phyloP scores from a whole-genome alignment of 2,797 vertebrate species.

The Protosalanx chinensis region DNA sequence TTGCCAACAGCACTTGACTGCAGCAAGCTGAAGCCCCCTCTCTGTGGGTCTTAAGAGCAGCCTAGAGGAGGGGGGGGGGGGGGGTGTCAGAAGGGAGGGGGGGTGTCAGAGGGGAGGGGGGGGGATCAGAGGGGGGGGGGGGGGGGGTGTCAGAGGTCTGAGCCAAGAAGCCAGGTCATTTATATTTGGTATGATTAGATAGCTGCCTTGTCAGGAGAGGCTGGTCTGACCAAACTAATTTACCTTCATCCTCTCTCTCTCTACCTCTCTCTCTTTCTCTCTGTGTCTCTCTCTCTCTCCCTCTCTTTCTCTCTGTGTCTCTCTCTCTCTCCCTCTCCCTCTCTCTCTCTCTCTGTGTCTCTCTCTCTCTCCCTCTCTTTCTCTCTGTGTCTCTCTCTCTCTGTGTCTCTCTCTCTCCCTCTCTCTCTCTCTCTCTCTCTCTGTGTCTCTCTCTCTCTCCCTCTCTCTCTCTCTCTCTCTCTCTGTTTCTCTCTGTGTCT shows the following conservation, averaged over 20 bases:
- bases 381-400: not conserved
- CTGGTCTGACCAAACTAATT: constrained; percentile 24
- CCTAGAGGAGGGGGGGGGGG: constrained; percentile 37
- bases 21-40: constrained; percentile 58
- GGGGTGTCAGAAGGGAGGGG: constrained; percentile 25
- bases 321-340: no score
- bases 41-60: constrained; percentile 49
- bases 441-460: not conserved
- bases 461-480: not conserved
- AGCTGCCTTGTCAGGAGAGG: constrained; percentile 56
- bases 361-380: no score
- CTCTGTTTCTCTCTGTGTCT: not conserved
- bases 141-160: constrained; percentile 50
- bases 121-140: not conserved
- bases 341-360: no score
- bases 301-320: constrained; percentile 7
- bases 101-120: constrained; percentile 27
- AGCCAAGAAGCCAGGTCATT: constrained; percentile 51
- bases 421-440: not conserved
- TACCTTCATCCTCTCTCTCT: constrained; percentile 10
- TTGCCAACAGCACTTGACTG: constrained; percentile 74
- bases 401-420: no score
- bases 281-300: not conserved
- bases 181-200: constrained; percentile 59
- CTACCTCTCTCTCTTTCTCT: not conserved